These are phyloP conservation scores for Lepus townsendii DNA, from an alignment of 2,797 vertebrate genomes.

Conservation along the genomic window DNA sequence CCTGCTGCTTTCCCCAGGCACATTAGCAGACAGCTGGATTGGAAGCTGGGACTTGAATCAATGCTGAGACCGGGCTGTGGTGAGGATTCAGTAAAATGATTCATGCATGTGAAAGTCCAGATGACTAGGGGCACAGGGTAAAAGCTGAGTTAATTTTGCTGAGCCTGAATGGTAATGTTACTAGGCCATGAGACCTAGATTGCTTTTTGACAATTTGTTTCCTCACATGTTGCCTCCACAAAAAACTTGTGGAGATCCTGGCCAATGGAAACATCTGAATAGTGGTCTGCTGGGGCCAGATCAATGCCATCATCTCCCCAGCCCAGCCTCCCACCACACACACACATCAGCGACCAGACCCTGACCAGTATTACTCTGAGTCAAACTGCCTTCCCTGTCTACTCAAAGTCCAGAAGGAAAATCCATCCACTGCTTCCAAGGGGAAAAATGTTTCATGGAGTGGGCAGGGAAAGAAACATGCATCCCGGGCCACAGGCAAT, in stretches of 20 bases:
- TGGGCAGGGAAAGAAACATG: slow-evolving; percentile 28
- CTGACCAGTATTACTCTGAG: slow-evolving; percentile 32
- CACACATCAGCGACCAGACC: not conserved
- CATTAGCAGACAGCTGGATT: too few species aligned
- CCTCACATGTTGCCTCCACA: slow-evolving; percentile 23
- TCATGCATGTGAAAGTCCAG: slow-evolving; percentile 12
- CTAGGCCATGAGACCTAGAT: not conserved
- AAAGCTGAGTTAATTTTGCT: slow-evolving; percentile 31
- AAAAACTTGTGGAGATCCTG: slow-evolving; percentile 4
- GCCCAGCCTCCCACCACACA: not conserved
- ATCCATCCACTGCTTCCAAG: slow-evolving; percentile 42
- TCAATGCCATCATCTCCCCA: not conserved
- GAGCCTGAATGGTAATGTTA: slow-evolving; percentile 40
- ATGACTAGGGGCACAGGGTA: slow-evolving; percentile 25
- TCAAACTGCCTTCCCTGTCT: slow-evolving; percentile 9
- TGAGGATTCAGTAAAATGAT: slow-evolving; percentile 5
- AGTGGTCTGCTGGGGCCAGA: not conserved
- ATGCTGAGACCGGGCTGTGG: not conserved
- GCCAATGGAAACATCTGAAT: not conserved
- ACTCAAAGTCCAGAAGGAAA: slow-evolving; percentile 36
- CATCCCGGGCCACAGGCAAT: slow-evolving; percentile 50
- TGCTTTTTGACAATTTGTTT: not conserved
- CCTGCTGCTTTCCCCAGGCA: too few species aligned
- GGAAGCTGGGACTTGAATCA: too few species aligned
- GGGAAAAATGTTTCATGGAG: slow-evolving; percentile 9